These are phyloP conservation scores for Phrynosoma blainvillii DNA, from an alignment of 2,113 vertebrate species.

Conservation along the genomic window DNA sequence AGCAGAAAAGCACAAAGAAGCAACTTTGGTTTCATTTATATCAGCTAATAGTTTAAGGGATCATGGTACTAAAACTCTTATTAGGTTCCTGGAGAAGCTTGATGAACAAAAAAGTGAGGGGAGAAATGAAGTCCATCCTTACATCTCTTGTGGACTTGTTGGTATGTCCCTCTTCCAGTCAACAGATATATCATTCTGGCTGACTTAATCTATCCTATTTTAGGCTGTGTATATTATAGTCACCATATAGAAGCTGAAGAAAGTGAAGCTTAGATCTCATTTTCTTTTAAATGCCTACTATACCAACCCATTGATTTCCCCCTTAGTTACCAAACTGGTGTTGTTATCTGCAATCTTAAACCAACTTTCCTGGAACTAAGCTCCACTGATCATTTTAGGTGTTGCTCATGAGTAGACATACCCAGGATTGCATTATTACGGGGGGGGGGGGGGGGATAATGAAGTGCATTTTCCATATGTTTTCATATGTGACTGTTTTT, in stretches of 20 bases:
- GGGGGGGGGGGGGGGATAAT: background rate
- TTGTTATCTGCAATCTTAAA: background rate
- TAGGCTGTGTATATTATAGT: background rate
- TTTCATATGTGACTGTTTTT: background rate
- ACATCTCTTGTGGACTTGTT: background rate
- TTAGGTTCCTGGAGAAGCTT: background rate
- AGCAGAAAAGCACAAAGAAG: background rate
- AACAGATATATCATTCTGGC: background rate
- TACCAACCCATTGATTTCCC: background rate
- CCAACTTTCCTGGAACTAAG: background rate
- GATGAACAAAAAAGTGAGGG: background rate
- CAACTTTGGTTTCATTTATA: background rate
- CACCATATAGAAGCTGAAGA: background rate
- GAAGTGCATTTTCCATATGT: background rate
- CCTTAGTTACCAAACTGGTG: background rate
- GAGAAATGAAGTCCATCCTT: background rate
- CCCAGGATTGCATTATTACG: background rate
- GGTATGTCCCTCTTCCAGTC: background rate
- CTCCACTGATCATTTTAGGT: background rate
- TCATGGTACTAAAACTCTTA: background rate
- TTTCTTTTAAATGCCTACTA: no score
- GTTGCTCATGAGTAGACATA: background rate
- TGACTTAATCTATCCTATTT: background rate
- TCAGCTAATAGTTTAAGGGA: background rate
- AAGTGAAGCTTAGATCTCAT: background rate